Evolutionary conservation across 2,888 invertebrate species (phyloP), one percentile per base, ranked within the genome.

Genomic region (Lacanobia oleracea): DNA sequence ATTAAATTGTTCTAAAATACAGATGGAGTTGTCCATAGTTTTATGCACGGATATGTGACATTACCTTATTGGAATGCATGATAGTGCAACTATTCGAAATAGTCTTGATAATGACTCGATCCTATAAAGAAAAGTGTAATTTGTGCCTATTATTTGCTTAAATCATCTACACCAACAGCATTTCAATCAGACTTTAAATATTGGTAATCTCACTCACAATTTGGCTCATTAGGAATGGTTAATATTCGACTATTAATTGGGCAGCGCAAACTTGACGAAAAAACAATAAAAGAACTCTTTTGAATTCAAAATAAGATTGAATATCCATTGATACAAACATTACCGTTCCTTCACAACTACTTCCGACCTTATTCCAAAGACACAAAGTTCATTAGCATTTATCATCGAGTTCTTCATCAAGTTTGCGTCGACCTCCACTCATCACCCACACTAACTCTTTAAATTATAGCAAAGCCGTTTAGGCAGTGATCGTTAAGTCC

Each of bases 191-290:
- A 73, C 77, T 43, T 63, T 76, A 48, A 63, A 85, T 81, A 85
- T 78, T 76, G 71, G 59, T 78, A 78, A 86, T 86, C 82, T 85
- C 83, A 87, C 83, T 86, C 77, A 89, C 91, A 93, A 92, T 92
- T 92, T 92, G 92, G 91, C 92, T 93, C 75, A 81, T 90, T 92
- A 92, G 92, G 92, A 88, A 88, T 88, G 87, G 80, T 84, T 77
- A 80, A 72, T 74, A 72, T 83, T 82, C 67, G 61, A 74, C 62
- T 79, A 86, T 57, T 56, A 64, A 74, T 60, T 48, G 53, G 59
- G 10, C 27, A 51, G 21, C 53, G 18, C 62, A 72, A 72, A 72
- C 82, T 56, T 60, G 63, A 69, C 48, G 61, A 61, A 75, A 6
- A 7, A 64, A 57, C 53, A n/a, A 59, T 33, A 50, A 67, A n/a